phyloP scores from a whole-genome alignment of 1,140 invertebrate species.

The Neodiprion pinetum region DNA sequence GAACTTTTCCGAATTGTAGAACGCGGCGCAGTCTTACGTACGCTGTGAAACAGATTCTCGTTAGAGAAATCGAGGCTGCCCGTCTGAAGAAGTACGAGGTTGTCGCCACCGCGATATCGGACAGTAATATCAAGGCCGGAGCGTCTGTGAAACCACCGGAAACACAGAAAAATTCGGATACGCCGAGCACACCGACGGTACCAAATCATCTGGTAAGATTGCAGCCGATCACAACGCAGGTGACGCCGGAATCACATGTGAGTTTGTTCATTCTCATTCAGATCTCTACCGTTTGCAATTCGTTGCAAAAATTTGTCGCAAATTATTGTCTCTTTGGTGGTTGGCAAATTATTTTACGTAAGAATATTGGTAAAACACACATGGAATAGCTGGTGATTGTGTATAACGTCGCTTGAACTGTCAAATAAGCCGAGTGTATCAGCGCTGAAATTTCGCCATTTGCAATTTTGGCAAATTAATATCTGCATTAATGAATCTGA shows the following conservation, averaged over 20 bases:
- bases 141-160: constrained; percentile 11
- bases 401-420: too few relatives aligned
- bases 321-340: too few relatives aligned
- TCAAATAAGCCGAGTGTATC: too few relatives aligned
- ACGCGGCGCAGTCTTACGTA: constrained; percentile 62
- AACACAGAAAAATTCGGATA: constrained; percentile 17
- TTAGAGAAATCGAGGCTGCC: constrained; percentile 78
- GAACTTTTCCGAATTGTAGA: constrained; percentile 51
- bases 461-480: constrained; percentile 8
- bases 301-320: too few relatives aligned
- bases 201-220: constrained; percentile 73
- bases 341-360: too few relatives aligned
- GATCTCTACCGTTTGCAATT: not conserved
- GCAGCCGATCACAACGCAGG: constrained; percentile 60
- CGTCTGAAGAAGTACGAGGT: constrained; percentile 67
- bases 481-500: not conserved
- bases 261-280: constrained; percentile 29
- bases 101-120: constrained; percentile 40
- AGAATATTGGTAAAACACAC: too few relatives aligned
- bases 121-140: constrained; percentile 13
- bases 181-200: constrained; percentile 37
- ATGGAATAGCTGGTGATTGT: too few relatives aligned
- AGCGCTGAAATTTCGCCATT: too few relatives aligned
- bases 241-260: constrained; percentile 56
- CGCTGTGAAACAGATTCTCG: constrained; percentile 78